phyloP scores from a whole-genome alignment of 2,888 invertebrate species.

The Melanophora roralis region DNA sequence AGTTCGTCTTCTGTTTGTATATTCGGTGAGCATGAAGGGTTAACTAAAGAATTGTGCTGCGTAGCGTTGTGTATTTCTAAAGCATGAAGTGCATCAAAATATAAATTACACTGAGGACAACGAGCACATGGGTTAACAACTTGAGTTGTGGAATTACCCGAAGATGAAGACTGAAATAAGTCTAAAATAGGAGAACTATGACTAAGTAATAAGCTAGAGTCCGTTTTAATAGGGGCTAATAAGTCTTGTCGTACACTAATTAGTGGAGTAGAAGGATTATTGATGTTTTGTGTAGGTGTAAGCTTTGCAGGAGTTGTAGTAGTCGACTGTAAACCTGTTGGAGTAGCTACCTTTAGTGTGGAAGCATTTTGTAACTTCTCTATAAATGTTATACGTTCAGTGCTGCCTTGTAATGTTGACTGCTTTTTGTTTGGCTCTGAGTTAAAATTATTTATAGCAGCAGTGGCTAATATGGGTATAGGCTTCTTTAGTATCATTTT shows the following conservation, averaged over 20 bases:
- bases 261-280: conserved; percentile 36
- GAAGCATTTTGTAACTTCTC: conserved; percentile 71
- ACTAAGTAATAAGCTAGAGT: background rate
- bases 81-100: conserved; percentile 71
- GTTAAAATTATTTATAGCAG: conserved; percentile 9
- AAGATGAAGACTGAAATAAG: conserved; percentile 17
- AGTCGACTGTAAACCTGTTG: background rate
- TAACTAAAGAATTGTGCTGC: conserved; percentile 65
- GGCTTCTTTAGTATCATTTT: conserved; percentile 66
- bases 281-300: background rate
- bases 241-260: conserved; percentile 63
- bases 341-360: background rate
- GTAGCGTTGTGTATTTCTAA: conserved; percentile 73
- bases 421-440: background rate
- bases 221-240: conserved; percentile 23
- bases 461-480: conserved; percentile 66
- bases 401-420: conserved; percentile 27
- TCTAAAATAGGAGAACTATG: conserved; percentile 39
- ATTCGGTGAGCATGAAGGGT: background rate
- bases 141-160: conserved; percentile 24
- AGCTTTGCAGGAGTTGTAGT: conserved; percentile 4
- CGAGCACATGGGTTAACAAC: conserved; percentile 68
- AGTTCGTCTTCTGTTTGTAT: conserved; percentile 37
- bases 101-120: conserved; percentile 72
- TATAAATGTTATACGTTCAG: conserved; percentile 68